These are phyloP conservation scores for Eulemur macaco DNA, from an alignment of 2,113 vertebrate species.

Conservation along the genomic window DNA sequence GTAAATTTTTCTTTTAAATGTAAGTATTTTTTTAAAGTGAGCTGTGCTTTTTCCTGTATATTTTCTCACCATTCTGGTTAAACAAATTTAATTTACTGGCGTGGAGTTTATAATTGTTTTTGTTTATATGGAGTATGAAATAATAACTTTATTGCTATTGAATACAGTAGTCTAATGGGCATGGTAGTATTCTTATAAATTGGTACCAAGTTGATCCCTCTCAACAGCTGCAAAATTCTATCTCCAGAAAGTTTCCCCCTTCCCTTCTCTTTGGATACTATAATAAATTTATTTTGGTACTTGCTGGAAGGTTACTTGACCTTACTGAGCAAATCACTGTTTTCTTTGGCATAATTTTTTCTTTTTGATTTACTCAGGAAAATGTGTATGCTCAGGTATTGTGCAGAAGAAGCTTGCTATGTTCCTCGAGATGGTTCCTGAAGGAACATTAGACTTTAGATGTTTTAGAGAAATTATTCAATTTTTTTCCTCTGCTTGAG, in stretches of 20 bases:
- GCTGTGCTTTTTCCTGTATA: not conserved
- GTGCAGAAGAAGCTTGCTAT: not conserved
- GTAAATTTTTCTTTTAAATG: constrained; percentile 28
- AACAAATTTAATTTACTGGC: not conserved
- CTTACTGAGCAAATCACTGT: not conserved
- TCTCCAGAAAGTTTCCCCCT: not conserved
- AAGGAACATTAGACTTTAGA: not conserved
- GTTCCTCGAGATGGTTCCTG: not conserved
- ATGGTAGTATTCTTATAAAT: not conserved
- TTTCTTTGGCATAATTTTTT: constrained; percentile 10
- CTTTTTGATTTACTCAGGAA: not conserved
- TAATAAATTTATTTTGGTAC: constrained; percentile 22
- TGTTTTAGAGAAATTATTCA: not conserved
- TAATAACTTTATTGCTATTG: not conserved
- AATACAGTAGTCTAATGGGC: not conserved
- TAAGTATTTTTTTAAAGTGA: constrained; percentile 21
- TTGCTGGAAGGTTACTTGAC: constrained; percentile 19
- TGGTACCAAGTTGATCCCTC: not conserved
- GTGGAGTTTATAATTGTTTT: constrained; percentile 44
- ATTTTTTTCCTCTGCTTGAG: not conserved
- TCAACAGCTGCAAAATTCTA: constrained; percentile 10
- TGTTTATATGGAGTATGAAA: not conserved
- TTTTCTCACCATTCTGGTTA: constrained; percentile 21
- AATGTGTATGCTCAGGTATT: not conserved
- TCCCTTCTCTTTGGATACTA: not conserved